Conservation (phyloP, 1,140 invertebrate genomes). For the Sinonovacula constricta region DNA sequence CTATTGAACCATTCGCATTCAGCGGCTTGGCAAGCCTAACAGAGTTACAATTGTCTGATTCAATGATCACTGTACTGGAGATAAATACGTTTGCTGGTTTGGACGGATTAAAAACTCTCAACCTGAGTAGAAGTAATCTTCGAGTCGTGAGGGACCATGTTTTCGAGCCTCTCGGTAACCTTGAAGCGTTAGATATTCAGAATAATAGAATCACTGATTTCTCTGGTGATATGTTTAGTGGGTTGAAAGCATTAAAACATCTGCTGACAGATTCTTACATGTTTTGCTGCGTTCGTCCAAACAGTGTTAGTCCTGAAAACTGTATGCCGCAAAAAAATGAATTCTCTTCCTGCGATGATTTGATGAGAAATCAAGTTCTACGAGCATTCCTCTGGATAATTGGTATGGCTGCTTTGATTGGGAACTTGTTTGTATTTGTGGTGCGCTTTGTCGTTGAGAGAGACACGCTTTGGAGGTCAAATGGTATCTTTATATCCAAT, state of each 20-base stretch:
- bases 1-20: constrained; percentile 39
- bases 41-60: constrained; percentile 5
- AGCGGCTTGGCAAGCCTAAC: constrained; percentile 10
- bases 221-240: constrained; percentile 49
- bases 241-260: constrained; percentile 16
- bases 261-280: constrained; percentile 53
- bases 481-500: constrained; percentile 67
- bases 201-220: constrained; percentile 45
- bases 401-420: constrained; percentile 53
- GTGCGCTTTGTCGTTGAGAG: constrained; percentile 46
- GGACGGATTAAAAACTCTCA: constrained; percentile 16
- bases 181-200: constrained; percentile 50
- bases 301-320: constrained; percentile 37
- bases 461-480: constrained; percentile 44
- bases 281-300: constrained; percentile 60
- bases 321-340: constrained; percentile 56
- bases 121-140: constrained; percentile 43
- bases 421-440: constrained; percentile 55
- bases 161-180: constrained; percentile 20
- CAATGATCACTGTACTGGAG: constrained; percentile 7
- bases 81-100: constrained; percentile 36
- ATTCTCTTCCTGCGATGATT: constrained; percentile 65
- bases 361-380: constrained; percentile 54
- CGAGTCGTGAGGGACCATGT: constrained; percentile 22
- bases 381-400: constrained; percentile 63